Percentiles rank a stretch among this genome's conserved stretches.
Conservation (phyloP, 2,113 vertebrate genomes). For the Mesitornis unicolor region DNA sequence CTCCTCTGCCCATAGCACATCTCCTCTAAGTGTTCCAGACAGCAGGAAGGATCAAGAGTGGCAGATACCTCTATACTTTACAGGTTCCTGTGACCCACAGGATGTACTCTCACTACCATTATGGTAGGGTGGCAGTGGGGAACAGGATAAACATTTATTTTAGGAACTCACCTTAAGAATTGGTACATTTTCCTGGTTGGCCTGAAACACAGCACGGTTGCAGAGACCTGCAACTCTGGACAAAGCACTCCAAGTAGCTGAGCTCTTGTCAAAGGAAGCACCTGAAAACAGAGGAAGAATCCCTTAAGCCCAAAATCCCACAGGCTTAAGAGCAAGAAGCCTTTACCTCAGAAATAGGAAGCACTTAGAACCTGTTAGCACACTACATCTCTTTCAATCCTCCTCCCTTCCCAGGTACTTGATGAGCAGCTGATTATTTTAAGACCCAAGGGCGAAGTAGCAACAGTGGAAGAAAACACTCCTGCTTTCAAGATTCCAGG, state of each 20-base stretch:
- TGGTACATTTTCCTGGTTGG: conserved; percentile 79
- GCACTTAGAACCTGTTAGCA: background rate
- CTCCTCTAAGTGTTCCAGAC: background rate
- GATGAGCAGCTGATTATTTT: background rate
- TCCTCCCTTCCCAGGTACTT: background rate
- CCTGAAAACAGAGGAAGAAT: conserved; percentile 52
- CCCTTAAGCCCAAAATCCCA: background rate
- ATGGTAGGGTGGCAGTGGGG: rapidly evolving
- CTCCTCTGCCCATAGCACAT: background rate
- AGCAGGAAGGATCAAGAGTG: background rate
- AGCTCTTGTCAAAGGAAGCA: conserved; percentile 81
- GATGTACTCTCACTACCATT: background rate
- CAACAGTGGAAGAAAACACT: background rate
- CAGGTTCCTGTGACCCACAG: background rate
- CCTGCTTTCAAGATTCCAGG: background rate
- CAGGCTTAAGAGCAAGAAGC: background rate
- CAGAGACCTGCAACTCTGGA: conserved; percentile 80
- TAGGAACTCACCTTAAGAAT: conserved; percentile 75
- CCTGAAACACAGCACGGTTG: conserved; percentile 83
- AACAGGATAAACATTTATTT: background rate
- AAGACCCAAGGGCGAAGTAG: background rate
- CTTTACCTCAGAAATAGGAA: background rate
- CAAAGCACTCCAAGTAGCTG: conserved; percentile 75
- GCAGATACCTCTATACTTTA: background rate
- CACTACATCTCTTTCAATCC: background rate